phyloP scores from a whole-genome alignment of 2,888 invertebrate species.

The Drosophila birchii region DNA sequence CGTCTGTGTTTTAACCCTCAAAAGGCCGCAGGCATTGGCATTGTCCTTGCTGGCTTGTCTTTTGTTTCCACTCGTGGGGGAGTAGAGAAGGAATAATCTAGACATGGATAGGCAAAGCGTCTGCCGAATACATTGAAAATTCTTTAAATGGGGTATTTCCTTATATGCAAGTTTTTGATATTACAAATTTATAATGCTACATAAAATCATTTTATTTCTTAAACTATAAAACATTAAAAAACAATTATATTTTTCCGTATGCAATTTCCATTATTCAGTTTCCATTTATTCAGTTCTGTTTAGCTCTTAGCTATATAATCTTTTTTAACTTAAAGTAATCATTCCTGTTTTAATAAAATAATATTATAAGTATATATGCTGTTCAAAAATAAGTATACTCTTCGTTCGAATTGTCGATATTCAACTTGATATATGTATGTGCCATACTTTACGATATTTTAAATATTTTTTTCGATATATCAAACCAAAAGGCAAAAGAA shows the following conservation, averaged over 20 bases:
- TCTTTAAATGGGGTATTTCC: neutral
- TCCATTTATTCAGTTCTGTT: no score
- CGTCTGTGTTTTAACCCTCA: slow-evolving; percentile 50
- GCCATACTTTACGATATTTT: no score
- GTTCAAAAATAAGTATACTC: no score
- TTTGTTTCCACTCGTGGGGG: slow-evolving; percentile 49
- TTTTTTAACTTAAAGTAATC: neutral
- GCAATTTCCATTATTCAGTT: no score
- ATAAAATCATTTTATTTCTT: no score
- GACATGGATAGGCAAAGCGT: neutral
- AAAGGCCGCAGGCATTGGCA: slow-evolving; percentile 44
- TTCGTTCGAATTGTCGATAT: no score
- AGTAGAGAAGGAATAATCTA: neutral
- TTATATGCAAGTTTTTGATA: neutral
- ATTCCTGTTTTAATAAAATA: no score
- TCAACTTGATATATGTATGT: no score
- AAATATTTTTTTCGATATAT: no score
- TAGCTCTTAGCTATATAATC: neutral
- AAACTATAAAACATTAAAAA: neutral
- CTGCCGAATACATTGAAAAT: neutral
- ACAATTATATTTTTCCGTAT: neutral
- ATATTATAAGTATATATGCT: no score
- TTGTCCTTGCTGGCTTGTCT: slow-evolving; percentile 61
- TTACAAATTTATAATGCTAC: neutral
- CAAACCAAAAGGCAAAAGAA: neutral